Evolutionary conservation across 1,140 invertebrate genomes (phyloP).

Genomic region (Mylabris phalerata): DNA sequence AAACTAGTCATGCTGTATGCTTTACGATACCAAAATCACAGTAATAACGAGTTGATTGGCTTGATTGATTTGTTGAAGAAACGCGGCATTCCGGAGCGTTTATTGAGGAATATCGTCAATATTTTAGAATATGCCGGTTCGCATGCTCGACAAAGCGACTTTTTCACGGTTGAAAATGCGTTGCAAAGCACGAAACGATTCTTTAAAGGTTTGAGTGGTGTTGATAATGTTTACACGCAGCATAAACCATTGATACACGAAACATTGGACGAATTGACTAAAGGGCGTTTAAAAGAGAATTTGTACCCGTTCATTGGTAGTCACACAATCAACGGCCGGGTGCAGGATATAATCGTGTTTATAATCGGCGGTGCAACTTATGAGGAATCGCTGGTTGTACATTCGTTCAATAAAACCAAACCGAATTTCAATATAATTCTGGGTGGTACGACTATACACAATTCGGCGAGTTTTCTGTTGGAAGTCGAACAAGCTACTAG

Average conservation of each 20-base stretch:
- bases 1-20: slow-evolving; percentile 91
- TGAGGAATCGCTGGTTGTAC: slow-evolving; percentile 85
- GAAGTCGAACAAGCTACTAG: slow-evolving; percentile 55
- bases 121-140: slow-evolving; percentile 76
- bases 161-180: slow-evolving; percentile 80
- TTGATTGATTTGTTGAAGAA: slow-evolving; percentile 68
- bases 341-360: slow-evolving; percentile 90
- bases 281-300: slow-evolving; percentile 76
- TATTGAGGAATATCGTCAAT: slow-evolving; percentile 56
- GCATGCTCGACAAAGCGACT: slow-evolving; percentile 68
- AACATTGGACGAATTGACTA: slow-evolving; percentile 81
- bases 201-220: slow-evolving; percentile 85
- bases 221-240: slow-evolving; percentile 97
- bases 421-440: slow-evolving; percentile 74
- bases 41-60: slow-evolving; percentile 73
- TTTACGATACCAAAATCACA: slow-evolving; percentile 84
- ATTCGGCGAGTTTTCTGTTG: slow-evolving; percentile 71
- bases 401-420: slow-evolving; percentile 71
- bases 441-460: slow-evolving; percentile 88
- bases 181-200: slow-evolving; percentile 87
- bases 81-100: slow-evolving; percentile 54
- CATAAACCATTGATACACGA: slow-evolving; percentile 83
- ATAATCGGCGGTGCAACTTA: slow-evolving; percentile 95
- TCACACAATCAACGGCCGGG: slow-evolving; percentile 49
- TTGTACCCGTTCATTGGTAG: slow-evolving; percentile 74